phyloP scores from a whole-genome alignment of 2,113 vertebrate species.

The Cheilinus undulatus region DNA sequence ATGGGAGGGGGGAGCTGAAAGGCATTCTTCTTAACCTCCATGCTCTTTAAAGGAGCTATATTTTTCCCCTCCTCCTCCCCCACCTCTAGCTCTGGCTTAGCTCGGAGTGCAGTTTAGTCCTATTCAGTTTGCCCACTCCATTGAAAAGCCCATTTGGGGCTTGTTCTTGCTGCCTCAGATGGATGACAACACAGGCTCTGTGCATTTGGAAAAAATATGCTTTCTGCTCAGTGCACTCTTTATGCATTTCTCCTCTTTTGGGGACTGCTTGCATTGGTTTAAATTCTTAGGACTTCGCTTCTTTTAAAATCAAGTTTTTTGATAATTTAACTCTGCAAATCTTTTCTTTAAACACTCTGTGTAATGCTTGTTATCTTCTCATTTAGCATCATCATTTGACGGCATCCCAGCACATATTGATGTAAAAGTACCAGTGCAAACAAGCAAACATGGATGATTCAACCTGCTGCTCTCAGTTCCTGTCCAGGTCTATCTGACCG shows the following conservation, averaged over 20 bases:
- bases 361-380: not conserved
- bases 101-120: conserved; percentile 78
- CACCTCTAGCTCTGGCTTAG: conserved; percentile 78
- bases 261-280: not conserved
- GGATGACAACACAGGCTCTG: conserved; percentile 63
- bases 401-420: not conserved
- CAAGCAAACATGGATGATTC: not conserved
- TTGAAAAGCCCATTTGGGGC: conserved; percentile 79
- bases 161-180: conserved; percentile 66
- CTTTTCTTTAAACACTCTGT: not conserved
- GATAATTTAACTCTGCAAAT: not conserved
- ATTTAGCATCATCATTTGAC: not conserved
- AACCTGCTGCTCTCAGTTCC: not conserved
- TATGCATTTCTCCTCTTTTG: conserved; percentile 1
- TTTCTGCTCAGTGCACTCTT: conserved; percentile 14
- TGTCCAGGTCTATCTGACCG: conserved; percentile 13
- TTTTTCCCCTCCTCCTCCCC: conserved; percentile 76
- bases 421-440: not conserved
- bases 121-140: conserved; percentile 86
- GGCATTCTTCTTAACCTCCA: conserved; percentile 80
- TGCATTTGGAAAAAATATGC: conserved; percentile 51
- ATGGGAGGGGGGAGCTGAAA: conserved; percentile 68
- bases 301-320: not conserved
- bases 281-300: conserved; percentile 9
- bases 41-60: conserved; percentile 84